Conservation (phyloP, 2,113 vertebrate species). For the Conger conger region DNA sequence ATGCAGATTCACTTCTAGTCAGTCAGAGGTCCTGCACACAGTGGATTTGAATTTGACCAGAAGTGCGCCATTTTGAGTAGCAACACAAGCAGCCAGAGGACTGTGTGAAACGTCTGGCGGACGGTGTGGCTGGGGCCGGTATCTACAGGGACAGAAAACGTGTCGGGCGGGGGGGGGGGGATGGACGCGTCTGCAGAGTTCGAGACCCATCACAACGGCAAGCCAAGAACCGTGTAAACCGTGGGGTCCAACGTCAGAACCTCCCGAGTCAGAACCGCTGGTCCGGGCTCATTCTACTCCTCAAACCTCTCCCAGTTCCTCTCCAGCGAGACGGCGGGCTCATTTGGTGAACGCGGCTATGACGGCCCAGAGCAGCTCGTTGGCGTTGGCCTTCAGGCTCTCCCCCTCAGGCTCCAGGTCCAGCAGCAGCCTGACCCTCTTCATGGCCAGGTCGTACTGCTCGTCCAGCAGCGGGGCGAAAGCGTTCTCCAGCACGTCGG, state of each 20-base stretch:
- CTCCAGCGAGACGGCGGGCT: conserved; percentile 40
- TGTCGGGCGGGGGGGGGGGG: too few relatives aligned
- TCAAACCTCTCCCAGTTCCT: background rate
- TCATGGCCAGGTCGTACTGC: conserved; percentile 94
- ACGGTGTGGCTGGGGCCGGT: conserved; percentile 17
- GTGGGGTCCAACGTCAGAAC: background rate
- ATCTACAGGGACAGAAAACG: conserved; percentile 29
- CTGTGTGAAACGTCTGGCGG: conserved; percentile 20
- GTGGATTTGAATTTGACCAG: conserved; percentile 3
- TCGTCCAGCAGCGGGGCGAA: conserved; percentile 92
- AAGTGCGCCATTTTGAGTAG: conserved; percentile 21
- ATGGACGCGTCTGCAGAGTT: background rate
- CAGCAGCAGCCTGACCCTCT: conserved; percentile 88
- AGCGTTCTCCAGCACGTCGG: conserved; percentile 92
- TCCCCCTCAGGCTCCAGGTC: conserved; percentile 93
- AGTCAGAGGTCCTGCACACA: conserved; percentile 3
- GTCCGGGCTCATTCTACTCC: background rate
- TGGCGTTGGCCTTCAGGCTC: conserved; percentile 83
- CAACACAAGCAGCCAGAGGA: conserved; percentile 36
- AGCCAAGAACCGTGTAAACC: background rate
- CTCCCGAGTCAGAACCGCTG: background rate
- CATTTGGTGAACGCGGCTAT: conserved; percentile 95
- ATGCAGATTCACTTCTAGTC: background rate
- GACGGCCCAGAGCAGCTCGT: conserved; percentile 92
- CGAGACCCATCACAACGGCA: background rate